Evolutionary conservation across 2,797 vertebrate genomes (phyloP), one percentile per base, ranked within the genome.

Genomic region (Loriculus beryllinus): DNA sequence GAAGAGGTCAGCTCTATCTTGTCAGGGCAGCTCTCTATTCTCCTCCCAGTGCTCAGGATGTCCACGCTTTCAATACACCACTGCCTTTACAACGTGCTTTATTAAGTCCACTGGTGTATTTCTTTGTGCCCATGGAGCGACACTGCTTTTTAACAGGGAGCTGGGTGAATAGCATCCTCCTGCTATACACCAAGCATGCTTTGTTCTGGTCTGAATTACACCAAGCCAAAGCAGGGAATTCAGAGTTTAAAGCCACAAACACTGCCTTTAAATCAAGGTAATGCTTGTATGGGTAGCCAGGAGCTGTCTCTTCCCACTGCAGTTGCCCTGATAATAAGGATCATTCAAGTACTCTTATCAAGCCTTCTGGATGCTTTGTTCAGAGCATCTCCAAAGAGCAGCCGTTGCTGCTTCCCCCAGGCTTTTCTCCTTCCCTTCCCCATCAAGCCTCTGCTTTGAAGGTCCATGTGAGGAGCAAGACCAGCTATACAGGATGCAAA

Each of bases 221-320:
- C 88, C 89, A 31, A 75, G 70, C 56, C 49, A 23, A 64, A 82
- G 59, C 72, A 29, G 74, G 82, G 62, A 63, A 84, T 75, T 79
- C 93, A 7, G 42, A 43, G 84, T 81, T 82, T 63, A 71, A 63
- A 96, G 93, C 37, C 71, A 63, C 86, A 79, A 82, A 75, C 10
- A 0, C 14, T 33, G 54, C 86, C 91, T 96, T 95, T 93, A 95
- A 95, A 97, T 91, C 95, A 94, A 92, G 33, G 16, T 29, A 93
- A 93, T 40, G 80, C 87, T 18, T 40, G 26, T 4, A 1, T 0
- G 5, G 18, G 51, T 2, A 15, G 72, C 88, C 70, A 51, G 85
- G 67, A 57, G 31, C 39, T 70, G 82, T 49, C 72, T 87, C 89
- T 88, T 57, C 82, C 89, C 33, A 3, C 84, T 6, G 6, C 67